These are phyloP conservation scores for Pica pica DNA, from an alignment of 2,113 vertebrate genomes.

Conservation along the genomic window DNA sequence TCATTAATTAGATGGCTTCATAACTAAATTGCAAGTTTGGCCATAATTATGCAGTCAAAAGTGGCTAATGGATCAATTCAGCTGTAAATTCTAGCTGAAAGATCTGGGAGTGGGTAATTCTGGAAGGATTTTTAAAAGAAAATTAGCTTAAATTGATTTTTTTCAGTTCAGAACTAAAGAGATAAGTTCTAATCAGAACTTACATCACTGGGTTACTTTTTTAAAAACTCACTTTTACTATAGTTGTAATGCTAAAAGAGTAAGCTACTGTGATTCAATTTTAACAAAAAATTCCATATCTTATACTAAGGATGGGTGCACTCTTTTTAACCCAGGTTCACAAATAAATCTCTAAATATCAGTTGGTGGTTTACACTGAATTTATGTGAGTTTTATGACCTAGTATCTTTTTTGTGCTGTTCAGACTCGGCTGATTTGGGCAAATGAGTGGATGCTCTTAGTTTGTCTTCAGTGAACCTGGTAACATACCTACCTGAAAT, in stretches of 20 bases:
- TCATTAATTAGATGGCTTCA: slow-evolving; percentile 15
- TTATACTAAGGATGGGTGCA: too few species aligned
- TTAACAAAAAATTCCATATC: not conserved
- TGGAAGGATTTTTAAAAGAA: not conserved
- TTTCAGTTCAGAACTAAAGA: not conserved
- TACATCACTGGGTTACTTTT: not conserved
- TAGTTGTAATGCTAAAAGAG: not conserved
- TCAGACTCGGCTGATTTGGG: not conserved
- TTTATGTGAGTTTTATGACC: not conserved
- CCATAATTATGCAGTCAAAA: slow-evolving; percentile 1
- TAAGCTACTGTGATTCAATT: not conserved
- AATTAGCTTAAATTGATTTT: not conserved
- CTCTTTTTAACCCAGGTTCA: not conserved
- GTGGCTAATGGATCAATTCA: not conserved
- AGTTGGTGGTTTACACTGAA: not conserved
- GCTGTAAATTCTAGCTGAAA: not conserved
- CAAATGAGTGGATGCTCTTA: fast-evolving
- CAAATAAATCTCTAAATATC: not conserved
- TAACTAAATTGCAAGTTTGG: slow-evolving; percentile 4
- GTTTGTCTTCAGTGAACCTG: not conserved
- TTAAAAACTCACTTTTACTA: not conserved
- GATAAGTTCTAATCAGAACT: not conserved
- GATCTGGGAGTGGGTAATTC: not conserved
- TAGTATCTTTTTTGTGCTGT: not conserved
- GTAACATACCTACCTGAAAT: not conserved